Percentiles rank a stretch among this genome's conserved stretches.
Conservation (phyloP, 2,888 invertebrate genomes). For the Chaitophorus viminalis region DNA sequence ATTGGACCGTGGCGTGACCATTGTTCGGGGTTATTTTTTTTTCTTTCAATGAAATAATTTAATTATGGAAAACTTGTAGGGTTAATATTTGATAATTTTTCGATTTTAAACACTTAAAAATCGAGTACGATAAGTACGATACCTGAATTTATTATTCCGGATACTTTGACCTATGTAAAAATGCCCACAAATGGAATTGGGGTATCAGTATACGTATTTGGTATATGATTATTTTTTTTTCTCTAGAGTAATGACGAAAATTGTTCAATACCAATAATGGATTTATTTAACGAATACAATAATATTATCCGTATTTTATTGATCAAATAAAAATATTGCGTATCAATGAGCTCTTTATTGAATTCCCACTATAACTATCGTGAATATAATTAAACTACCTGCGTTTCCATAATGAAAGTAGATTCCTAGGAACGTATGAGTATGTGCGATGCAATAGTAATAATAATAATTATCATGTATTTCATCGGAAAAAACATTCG, state of each 20-base stretch:
- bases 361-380: not conserved
- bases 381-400: conserved; percentile 43
- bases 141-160: not conserved
- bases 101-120: not conserved
- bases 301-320: conserved; percentile 14
- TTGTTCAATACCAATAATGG: not conserved
- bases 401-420: not conserved
- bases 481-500: conserved; percentile 7
- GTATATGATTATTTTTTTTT: not conserved
- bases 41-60: not conserved
- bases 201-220: not conserved
- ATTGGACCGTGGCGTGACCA: too few relatives aligned
- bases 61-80: not conserved
- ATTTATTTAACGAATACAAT: conserved; percentile 20
- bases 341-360: conserved; percentile 17
- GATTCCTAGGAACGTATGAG: not conserved
- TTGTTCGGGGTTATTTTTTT: not conserved
- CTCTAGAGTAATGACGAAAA: not conserved
- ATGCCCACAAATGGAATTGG: not conserved
- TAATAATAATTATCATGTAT: too few relatives aligned
- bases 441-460: not conserved
- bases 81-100: not conserved
- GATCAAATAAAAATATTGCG: conserved; percentile 20
- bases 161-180: not conserved
- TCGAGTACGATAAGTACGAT: too few relatives aligned